Percentiles rank a stretch among this genome's conserved stretches.
Conservation (phyloP, 2,797 vertebrate species). For the Poeciliopsis turneri region DNA sequence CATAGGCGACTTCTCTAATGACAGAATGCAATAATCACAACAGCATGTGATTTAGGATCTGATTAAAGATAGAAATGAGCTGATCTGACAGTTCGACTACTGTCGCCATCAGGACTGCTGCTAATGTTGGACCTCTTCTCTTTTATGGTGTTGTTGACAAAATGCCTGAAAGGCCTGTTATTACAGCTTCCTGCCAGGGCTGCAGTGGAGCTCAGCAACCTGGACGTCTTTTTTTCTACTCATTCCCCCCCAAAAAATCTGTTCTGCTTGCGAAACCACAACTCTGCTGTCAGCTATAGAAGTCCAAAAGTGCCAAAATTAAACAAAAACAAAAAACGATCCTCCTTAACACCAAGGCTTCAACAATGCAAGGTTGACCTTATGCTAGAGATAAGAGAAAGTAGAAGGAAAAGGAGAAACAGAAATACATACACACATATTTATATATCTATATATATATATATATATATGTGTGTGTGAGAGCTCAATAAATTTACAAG, state of each 20-base stretch:
- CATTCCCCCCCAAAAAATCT: slow-evolving; percentile 9
- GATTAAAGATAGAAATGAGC: neutral
- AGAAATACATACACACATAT: neutral
- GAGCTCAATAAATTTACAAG: neutral
- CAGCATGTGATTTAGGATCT: slow-evolving; percentile 9
- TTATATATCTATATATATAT: too few species aligned
- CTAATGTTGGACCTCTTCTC: slow-evolving; percentile 41
- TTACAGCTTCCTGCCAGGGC: slow-evolving; percentile 67
- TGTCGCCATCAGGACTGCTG: slow-evolving; percentile 37
- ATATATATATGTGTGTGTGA: too few species aligned
- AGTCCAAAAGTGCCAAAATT: neutral
- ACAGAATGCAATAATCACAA: neutral
- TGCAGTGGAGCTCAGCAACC: slow-evolving; percentile 48
- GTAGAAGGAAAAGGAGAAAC: neutral
- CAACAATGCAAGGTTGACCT: neutral
- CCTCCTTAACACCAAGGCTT: neutral
- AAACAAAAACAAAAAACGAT: neutral
- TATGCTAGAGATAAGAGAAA: neutral
- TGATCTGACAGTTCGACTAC: neutral
- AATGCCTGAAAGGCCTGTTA: slow-evolving; percentile 60
- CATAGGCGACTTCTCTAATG: neutral
- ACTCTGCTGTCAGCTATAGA: slow-evolving; percentile 36
- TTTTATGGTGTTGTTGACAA: slow-evolving; percentile 69
- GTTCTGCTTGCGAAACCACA: slow-evolving; percentile 26
- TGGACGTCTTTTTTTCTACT: neutral